Conservation (phyloP, 2,888 invertebrate species). For the Gerosis bhagava region DNA sequence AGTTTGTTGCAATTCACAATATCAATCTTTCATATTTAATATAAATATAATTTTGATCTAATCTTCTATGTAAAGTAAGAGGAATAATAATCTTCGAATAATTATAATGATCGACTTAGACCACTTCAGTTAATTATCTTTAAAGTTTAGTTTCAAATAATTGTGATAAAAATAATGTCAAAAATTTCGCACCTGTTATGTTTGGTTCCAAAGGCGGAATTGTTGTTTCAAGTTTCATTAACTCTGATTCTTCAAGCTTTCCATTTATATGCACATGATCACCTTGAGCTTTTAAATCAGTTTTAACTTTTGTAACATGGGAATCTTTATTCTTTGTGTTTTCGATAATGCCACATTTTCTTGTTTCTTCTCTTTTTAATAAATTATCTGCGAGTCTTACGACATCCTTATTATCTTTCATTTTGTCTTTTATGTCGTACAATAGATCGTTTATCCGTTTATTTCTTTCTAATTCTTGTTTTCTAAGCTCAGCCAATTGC, state of each 20-base stretch:
- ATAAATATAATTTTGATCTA: too few relatives aligned
- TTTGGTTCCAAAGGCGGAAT: too few relatives aligned
- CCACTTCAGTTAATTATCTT: too few relatives aligned
- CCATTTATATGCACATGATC: constrained; percentile 22
- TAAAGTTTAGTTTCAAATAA: too few relatives aligned
- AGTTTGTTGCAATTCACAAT: too few relatives aligned
- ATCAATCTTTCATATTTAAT: too few relatives aligned
- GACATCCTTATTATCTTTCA: constrained; percentile 73
- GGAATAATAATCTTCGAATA: too few relatives aligned
- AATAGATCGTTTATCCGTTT: constrained; percentile 61
- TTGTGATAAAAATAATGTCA: too few relatives aligned
- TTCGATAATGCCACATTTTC: constrained; percentile 38
- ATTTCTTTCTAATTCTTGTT: constrained; percentile 53
- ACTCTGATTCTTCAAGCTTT: background rate
- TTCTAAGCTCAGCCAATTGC: constrained; percentile 44
- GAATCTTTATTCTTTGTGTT: constrained; percentile 12
- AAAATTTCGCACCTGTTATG: too few relatives aligned
- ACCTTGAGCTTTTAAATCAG: constrained; percentile 29
- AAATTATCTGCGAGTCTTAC: constrained; percentile 62
- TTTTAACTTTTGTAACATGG: background rate
- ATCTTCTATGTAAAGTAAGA: too few relatives aligned
- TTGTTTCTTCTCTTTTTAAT: constrained; percentile 55
- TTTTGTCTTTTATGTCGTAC: constrained; percentile 66
- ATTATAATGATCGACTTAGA: too few relatives aligned
- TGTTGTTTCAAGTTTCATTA: too few relatives aligned